phyloP scores from a whole-genome alignment of 2,888 invertebrate genomes.

The Blastobasis lacticolella region DNA sequence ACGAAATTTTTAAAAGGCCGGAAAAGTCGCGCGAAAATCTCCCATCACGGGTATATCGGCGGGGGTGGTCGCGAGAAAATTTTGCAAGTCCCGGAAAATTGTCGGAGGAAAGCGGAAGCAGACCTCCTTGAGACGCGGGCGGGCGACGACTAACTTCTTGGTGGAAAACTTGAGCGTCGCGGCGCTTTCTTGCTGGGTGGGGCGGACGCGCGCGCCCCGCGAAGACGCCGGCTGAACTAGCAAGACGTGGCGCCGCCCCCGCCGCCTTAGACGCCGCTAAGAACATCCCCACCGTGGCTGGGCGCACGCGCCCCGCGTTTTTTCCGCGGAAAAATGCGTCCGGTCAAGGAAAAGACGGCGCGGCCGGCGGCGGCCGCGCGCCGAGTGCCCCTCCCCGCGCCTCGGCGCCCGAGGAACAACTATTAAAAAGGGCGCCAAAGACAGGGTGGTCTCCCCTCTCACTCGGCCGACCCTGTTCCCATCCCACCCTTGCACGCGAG shows the following conservation, averaged over 20 bases:
- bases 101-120: slow-evolving; percentile 57
- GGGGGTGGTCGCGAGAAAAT: slow-evolving; percentile 17
- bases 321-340: slow-evolving; percentile 74
- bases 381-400: slow-evolving; percentile 24
- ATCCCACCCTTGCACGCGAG: slow-evolving; percentile 53
- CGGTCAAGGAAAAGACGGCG: slow-evolving; percentile 69
- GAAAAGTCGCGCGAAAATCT: too few species aligned
- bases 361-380: slow-evolving; percentile 37
- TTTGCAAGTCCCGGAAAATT: slow-evolving; percentile 39
- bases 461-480: slow-evolving; percentile 55
- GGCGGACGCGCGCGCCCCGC: slow-evolving; percentile 70
- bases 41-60: too few species aligned
- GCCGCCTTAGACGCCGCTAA: slow-evolving; percentile 70
- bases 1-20: too few species aligned
- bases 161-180: slow-evolving; percentile 73
- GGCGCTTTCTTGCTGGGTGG: slow-evolving; percentile 72
- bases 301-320: slow-evolving; percentile 71
- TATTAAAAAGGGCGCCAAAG: slow-evolving; percentile 68
- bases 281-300: slow-evolving; percentile 69
- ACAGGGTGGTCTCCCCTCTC: slow-evolving; percentile 56
- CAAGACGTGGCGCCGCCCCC: slow-evolving; percentile 73
- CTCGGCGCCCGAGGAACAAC: slow-evolving; percentile 62
- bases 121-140: slow-evolving; percentile 73
- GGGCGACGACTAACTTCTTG: slow-evolving; percentile 76
- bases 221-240: slow-evolving; percentile 73